A percentile compares a stretch with the other conserved stretches of the same genome.
Conservation (phyloP, 1,140 invertebrate species). For the Zaprionus capensis region DNA sequence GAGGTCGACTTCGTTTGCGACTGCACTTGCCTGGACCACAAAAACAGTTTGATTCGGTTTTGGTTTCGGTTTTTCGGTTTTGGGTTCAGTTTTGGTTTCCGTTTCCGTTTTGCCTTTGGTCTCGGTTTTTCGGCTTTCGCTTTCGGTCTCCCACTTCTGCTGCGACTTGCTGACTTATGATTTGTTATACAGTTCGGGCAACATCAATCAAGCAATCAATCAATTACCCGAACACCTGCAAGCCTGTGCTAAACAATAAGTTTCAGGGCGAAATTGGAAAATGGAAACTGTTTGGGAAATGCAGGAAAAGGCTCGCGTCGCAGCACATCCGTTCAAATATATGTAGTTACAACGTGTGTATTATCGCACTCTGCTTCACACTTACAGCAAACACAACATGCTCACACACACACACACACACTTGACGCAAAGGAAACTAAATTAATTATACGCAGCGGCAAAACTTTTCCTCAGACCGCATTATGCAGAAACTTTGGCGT, state of each 20-base stretch:
- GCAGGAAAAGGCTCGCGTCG: neutral
- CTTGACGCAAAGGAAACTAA: conserved; percentile 40
- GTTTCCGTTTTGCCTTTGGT: neutral
- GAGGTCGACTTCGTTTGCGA: conserved; percentile 9
- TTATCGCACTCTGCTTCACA: neutral
- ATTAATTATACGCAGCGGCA: conserved; percentile 54
- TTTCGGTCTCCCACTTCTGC: neutral
- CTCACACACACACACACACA: neutral
- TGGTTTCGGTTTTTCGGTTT: neutral
- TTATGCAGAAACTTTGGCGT: conserved; percentile 51
- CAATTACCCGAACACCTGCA: conserved; percentile 11
- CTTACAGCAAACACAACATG: neutral
- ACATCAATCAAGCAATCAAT: conserved; percentile 22
- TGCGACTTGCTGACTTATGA: neutral
- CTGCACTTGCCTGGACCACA: conserved; percentile 18
- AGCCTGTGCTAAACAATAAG: conserved; percentile 1
- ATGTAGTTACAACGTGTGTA: neutral
- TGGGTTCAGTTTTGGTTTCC: neutral
- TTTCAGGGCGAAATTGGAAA: neutral
- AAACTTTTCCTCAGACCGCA: conserved; percentile 55
- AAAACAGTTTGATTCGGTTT: conserved; percentile 19
- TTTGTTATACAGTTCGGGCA: neutral
- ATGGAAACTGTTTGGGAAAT: neutral
- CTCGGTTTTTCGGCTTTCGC: neutral
- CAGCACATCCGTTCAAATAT: conserved; percentile 25